These are phyloP conservation scores for Galerucella pusilla DNA, from an alignment of 2,888 invertebrate species.

Conservation along the genomic window DNA sequence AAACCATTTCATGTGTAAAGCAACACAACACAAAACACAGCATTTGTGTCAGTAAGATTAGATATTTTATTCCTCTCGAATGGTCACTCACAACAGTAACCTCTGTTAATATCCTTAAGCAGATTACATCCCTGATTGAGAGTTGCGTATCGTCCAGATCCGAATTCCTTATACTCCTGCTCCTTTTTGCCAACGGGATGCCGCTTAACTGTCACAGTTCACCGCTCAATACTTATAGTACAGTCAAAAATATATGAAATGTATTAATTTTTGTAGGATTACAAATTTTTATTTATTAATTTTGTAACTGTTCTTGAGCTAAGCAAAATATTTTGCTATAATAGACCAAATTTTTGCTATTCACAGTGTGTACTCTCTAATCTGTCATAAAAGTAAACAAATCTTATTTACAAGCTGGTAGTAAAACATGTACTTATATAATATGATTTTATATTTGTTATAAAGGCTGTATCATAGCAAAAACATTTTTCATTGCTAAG, in stretches of 20 bases:
- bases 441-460: no score
- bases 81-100: slow-evolving; percentile 61
- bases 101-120: slow-evolving; percentile 63
- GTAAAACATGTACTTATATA: no score
- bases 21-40: slow-evolving; percentile 40
- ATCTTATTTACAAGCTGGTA: no score
- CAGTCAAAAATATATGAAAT: slow-evolving; percentile 42
- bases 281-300: no score
- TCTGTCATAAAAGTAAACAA: no score
- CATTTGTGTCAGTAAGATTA: slow-evolving; percentile 56
- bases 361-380: no score
- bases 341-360: no score
- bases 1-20: slow-evolving; percentile 44
- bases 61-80: slow-evolving; percentile 62
- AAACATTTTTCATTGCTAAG: no score
- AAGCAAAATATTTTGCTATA: no score
- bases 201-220: slow-evolving; percentile 52
- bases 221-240: slow-evolving; percentile 43
- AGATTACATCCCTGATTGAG: slow-evolving; percentile 61
- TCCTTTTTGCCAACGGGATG: slow-evolving; percentile 52
- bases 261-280: slow-evolving; percentile 11
- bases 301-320: no score
- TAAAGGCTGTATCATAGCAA: no score
- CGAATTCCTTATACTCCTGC: slow-evolving; percentile 48
- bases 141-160: slow-evolving; percentile 46